Evolutionary conservation across 2,888 invertebrate species (phyloP).

Genomic region (Dioctria linearis): DNA sequence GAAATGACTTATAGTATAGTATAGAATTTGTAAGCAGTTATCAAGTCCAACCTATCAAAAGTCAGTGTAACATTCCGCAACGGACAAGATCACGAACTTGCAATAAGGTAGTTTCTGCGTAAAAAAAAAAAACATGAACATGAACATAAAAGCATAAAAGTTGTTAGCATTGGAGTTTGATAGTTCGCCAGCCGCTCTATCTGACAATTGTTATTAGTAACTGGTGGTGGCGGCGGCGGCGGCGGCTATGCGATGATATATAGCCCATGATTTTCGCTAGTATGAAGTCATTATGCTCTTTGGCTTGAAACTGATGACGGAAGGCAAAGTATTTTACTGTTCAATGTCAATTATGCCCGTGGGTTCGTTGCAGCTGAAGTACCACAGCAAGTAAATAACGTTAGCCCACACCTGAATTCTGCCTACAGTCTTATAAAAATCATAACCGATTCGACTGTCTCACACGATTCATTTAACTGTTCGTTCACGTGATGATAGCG

Average conservation of each 20-base stretch:
- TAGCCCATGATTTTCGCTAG: conserved; percentile 34
- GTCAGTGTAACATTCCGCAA: conserved; percentile 15
- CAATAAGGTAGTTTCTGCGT: conserved; percentile 22
- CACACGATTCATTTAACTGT: background rate
- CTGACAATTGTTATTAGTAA: conserved; percentile 5
- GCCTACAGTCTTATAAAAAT: background rate
- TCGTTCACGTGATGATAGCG: background rate
- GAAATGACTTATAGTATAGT: background rate
- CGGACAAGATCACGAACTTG: conserved; percentile 54
- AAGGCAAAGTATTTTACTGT: conserved; percentile 19
- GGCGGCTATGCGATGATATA: background rate
- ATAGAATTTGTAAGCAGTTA: conserved; percentile 4
- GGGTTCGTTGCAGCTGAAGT: background rate
- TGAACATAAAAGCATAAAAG: conserved; percentile 21
- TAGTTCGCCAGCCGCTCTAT: background rate
- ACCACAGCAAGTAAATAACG: background rate
- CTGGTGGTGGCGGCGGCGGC: background rate
- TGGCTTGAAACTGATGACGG: conserved; percentile 46
- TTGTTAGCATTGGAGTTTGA: conserved; percentile 35
- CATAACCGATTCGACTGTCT: no score
- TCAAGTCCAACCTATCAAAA: conserved; percentile 30
- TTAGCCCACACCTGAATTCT: background rate
- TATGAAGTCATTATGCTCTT: conserved; percentile 43
- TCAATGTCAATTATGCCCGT: conserved; percentile 36
- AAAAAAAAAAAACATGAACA: conserved; percentile 13